phyloP scores from a whole-genome alignment of 64 coral and sea anemone genomes.

The Actinia tenebrosa region DNA sequence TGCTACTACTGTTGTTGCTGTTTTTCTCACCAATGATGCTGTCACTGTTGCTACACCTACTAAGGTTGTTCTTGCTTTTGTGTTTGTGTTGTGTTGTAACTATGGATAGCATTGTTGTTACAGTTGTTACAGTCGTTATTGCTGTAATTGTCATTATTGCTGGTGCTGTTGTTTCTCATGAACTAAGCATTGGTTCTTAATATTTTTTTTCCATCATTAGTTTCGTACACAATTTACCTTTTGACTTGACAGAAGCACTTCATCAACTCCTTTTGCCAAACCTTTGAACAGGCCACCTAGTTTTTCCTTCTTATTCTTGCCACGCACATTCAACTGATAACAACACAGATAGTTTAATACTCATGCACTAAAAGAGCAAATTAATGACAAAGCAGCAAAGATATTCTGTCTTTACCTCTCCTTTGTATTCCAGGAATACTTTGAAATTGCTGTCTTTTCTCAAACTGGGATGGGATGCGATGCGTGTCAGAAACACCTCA shows the following conservation, averaged over 20 bases:
- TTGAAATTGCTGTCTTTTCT: slow-evolving; percentile 98
- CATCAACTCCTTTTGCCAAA: slow-evolving; percentile 93
- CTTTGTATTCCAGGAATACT: slow-evolving; percentile 98
- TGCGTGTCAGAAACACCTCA: slow-evolving; percentile 88
- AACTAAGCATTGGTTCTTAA: no score
- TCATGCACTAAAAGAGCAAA: background rate
- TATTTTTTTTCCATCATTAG: background rate
- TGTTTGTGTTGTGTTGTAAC: no score
- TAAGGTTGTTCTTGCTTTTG: no score
- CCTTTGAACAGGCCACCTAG: slow-evolving; percentile 90
- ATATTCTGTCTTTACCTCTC: slow-evolving; percentile 55
- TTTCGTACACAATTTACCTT: slow-evolving; percentile 35
- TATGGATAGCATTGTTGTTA: background rate
- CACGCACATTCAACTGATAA: slow-evolving; percentile 81
- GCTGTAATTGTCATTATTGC: no score
- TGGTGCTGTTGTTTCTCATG: no score
- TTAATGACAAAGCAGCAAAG: background rate
- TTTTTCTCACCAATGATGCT: background rate
- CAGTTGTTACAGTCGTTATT: background rate
- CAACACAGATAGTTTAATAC: background rate
- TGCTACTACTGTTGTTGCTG: background rate
- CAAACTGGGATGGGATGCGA: slow-evolving; percentile 86
- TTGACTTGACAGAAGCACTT: slow-evolving; percentile 85
- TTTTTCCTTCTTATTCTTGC: slow-evolving; percentile 96
- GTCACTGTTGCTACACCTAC: no score